Evolutionary conservation across 2,888 invertebrate species (phyloP).

Genomic region (Tipula unca): DNA sequence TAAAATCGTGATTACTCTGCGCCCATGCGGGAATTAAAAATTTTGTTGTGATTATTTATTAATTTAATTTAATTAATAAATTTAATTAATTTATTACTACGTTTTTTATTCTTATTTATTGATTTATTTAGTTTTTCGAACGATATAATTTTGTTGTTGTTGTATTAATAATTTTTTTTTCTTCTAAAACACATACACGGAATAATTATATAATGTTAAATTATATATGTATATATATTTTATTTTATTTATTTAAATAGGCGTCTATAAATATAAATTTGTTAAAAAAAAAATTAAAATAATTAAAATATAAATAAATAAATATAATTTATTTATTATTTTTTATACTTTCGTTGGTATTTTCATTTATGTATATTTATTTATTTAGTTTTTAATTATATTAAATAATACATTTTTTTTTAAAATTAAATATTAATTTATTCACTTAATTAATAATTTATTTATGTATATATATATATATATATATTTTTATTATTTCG

Average conservation of each 20-base stretch:
- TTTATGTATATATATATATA: background rate
- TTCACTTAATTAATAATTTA: background rate
- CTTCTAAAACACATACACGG: background rate
- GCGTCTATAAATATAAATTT: background rate
- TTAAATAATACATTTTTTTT: background rate
- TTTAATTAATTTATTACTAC: background rate
- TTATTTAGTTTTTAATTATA: slow-evolving; percentile 1
- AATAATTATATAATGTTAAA: background rate
- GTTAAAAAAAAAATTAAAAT: background rate
- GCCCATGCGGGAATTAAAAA: background rate
- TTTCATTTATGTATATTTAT: background rate
- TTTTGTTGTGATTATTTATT: background rate
- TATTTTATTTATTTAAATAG: background rate
- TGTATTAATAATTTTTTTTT: background rate
- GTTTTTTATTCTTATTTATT: background rate
- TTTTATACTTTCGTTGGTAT: background rate
- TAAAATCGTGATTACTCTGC: background rate
- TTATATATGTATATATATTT: background rate
- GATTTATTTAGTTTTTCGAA: background rate
- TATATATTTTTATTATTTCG: background rate
- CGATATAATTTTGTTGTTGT: background rate
- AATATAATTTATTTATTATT: background rate
- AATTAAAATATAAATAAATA: slow-evolving; percentile 3
- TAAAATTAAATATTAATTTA: background rate
- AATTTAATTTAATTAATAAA: background rate